Base-by-base conservation (phyloP, 1,140 invertebrate species). In the Drosophila melanica region DNA sequence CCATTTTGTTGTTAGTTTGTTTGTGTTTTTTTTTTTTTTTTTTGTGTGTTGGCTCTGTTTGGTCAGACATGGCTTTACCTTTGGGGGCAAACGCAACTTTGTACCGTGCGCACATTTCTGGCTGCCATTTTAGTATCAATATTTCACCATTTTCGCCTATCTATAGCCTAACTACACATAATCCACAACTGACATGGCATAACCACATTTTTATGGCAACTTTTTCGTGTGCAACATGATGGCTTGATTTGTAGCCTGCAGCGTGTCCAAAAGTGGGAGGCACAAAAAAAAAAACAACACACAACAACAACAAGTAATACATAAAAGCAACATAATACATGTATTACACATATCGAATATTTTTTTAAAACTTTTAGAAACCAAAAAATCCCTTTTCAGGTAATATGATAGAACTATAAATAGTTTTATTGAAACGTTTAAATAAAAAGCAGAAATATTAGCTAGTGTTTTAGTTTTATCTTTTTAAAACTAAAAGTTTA, bases 11-110 rank as follows among this genome's bases (percentile, higher is more conserved):
- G 39, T 66, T 18, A 18, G 18, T 18, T 18, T 74, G 27, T 66
- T 74, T 35, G n/a, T 45, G n/a, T 45, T 50, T 14, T 57, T 50
- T 41, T 30, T 18, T 37, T 18, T 57, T 18, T 9, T 18, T 18
- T 44, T 44, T n/a, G 5, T 1, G 10, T n/a, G n/a, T 23, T 23
- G 6, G 8, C 53, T 41, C 33, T 53, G 39, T 41, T 59, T 64
- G 63, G 37, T 50, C 39, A 37, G 57, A 67, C 73, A 80, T 45
- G 79, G 50, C 65, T 45, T 77, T 84, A 63, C 73, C 76, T 84
- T 84, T 64, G 30, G 80, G 72, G 68, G 57, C 55, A 42, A 42
- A 69, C 20, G 20, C 30, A 23, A 39, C 37, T 45, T 16, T 42
- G 50, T 18, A 37, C 67, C 58, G 48, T 78, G 63, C 54, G 9